A percentile compares a stretch with the other conserved stretches of the same genome.
Evolutionary conservation across 2,113 vertebrate genomes (phyloP).

Genomic region (Ahaetulla prasina): DNA sequence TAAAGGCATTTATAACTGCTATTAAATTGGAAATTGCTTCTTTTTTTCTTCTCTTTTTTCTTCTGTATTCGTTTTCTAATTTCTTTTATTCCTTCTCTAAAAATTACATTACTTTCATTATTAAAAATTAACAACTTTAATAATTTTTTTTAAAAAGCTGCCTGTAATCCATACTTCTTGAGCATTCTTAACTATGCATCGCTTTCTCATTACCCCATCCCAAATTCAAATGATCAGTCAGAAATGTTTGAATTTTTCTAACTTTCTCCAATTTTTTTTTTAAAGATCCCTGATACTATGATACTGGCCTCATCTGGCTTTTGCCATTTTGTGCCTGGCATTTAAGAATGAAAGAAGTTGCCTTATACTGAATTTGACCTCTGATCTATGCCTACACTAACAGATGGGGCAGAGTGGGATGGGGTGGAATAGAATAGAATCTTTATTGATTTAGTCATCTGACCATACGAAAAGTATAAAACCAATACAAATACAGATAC

Average conservation of each 20-base stretch:
- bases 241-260: not conserved
- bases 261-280: too few species aligned
- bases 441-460: too few species aligned
- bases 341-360: not conserved
- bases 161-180: not conserved
- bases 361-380: not conserved
- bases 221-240: not conserved
- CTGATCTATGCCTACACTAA: not conserved
- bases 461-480: too few species aligned
- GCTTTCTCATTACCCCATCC: not conserved
- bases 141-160: not conserved
- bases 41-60: not conserved
- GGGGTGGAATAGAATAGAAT: too few species aligned
- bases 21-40: not conserved
- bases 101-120: not conserved
- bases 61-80: not conserved
- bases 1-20: not conserved
- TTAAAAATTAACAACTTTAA: not conserved
- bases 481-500: too few species aligned
- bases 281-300: not conserved
- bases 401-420: too few species aligned
- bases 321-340: not conserved
- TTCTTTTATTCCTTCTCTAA: not conserved
- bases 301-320: not conserved
- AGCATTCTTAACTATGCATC: not conserved